Evolutionary conservation across 37 sponge, comb jelly and placozoan species (phyloP), one percentile per base, ranked within the genome.

Genomic region (Halisarca cf. caerulea): DNA sequence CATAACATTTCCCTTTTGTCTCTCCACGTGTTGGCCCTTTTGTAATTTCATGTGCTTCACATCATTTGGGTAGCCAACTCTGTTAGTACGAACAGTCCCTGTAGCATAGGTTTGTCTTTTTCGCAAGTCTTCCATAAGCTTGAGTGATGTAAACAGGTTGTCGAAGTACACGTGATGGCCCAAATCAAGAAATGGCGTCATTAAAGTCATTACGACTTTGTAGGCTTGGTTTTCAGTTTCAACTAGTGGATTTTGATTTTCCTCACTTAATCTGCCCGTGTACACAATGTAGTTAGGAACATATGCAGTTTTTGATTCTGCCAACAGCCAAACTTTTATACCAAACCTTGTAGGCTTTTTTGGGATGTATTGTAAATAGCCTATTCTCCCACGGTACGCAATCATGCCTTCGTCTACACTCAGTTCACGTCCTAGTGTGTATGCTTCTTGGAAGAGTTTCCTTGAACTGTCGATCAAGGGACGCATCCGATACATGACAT

Each of bases 381-480:
- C n/a, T n/a, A n/a, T n/a, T n/a, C n/a, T n/a, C n/a, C 83, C 64
- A 3, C 64, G 62, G 25, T 6, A 81, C 23, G 82, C 32, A n/a
- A 81, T 81, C 59, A 81, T 53, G 2, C 27, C 82, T 11, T 81
- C 82, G 64, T 81, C 82, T 3, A 81, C 37, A 20, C 34, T 33
- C 3, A 81, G 24, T n/a, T 81, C 33, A 23, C 33, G 28, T 6
- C 33, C 64, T 14, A 25, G 41, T 1, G 21, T 32, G 3, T 64
- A 81, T n/a, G 37, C 64, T 3, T 61, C 25, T 18, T 15, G 1
- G 3, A 81, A 9, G 8, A 2, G 41, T 23, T 30, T 41, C 3
- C 32, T 30, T 1, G 64, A 41, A 3, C 2, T 9, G 38, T 21
- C 11, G 11, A 81, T 2, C 2, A 81, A 24, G 24, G 82, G 82